phyloP scores from a whole-genome alignment of 2,888 invertebrate species.

The Eupithecia inturbata region DNA sequence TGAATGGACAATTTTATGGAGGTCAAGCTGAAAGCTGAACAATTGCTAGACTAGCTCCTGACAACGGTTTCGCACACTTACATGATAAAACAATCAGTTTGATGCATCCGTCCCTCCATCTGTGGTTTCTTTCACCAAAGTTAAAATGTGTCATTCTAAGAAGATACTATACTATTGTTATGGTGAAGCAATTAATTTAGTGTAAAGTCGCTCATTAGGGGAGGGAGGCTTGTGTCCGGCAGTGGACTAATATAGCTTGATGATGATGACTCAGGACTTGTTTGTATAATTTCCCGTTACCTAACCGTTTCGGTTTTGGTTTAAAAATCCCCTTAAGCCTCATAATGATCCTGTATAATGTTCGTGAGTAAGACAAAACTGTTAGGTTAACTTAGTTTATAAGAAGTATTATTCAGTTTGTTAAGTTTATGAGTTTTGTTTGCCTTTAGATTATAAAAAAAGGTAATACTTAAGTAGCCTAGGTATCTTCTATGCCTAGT shows the following conservation, averaged over 20 bases:
- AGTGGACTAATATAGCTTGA: too few species aligned
- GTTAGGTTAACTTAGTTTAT: not conserved
- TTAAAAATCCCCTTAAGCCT: not conserved
- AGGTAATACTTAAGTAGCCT: not conserved
- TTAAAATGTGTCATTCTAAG: too few species aligned
- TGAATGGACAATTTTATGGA: not conserved
- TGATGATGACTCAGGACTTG: too few species aligned
- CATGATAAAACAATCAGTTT: too few species aligned
- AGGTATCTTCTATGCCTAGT: not conserved
- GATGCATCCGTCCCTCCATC: too few species aligned
- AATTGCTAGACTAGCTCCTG: not conserved
- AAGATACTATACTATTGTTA: too few species aligned
- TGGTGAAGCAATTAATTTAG: too few species aligned
- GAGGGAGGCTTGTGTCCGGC: too few species aligned
- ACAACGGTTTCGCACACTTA: not conserved
- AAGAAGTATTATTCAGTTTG: not conserved
- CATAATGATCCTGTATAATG: not conserved
- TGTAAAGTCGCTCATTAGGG: too few species aligned
- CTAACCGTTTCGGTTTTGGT: not conserved
- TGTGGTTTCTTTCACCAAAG: too few species aligned
- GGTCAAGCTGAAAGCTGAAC: not conserved
- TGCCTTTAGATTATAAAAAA: not conserved
- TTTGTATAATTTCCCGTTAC: not conserved
- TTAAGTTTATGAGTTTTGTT: not conserved
- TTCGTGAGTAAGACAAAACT: constrained; percentile 1